Evolutionary conservation across 2,113 vertebrate genomes (phyloP), one percentile per base, ranked within the genome.

Genomic region (Callocephalon fimbriatum): DNA sequence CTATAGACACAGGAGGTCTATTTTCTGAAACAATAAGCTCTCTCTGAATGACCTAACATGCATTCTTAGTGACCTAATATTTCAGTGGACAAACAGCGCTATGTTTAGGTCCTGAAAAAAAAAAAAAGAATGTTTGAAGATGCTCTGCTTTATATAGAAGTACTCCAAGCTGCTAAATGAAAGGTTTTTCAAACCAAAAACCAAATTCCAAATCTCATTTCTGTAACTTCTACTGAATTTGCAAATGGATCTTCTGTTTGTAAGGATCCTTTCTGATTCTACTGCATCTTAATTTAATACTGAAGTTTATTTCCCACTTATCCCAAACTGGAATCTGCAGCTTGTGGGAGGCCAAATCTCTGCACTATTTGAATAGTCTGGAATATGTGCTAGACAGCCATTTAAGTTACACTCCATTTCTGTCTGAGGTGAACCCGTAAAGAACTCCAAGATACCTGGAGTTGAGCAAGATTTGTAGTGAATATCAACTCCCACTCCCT

Each of bases 11-110:
- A 88, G 48, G 15, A 45, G 11, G 26, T 74, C 61, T 95, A 86
- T 84, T 94, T 96, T 74, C 50, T 80, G 35, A 86, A 92, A 96
- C 83, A 97, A 95, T 95, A 84, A 86, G 18, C 17, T 90, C 75
- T 68, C 78, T 93, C 93, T 84, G 63, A 90, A 77, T 83, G 22
- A 88, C 65, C 54, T 62, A 83, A 86, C 8, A 7, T 26, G 40
- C 12, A n/a, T 95, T 90, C 62, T 73, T 79, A 16, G 47, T 78
- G 62, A 88, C 54, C 48, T 53, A 79, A 21, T 75, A 93, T 72
- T 90, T 86, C 31, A 88, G 32, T 0, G 12, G 38, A 75, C 44
- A 88, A 82, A 90, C 3, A 88, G 8, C 12, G 22, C 82, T 37
- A 75, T 14, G 25, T 50, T 73, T 83, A 83, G 37, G 27, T 86